phyloP scores from a whole-genome alignment of 2,797 vertebrate genomes.

The Cygnus olor region DNA sequence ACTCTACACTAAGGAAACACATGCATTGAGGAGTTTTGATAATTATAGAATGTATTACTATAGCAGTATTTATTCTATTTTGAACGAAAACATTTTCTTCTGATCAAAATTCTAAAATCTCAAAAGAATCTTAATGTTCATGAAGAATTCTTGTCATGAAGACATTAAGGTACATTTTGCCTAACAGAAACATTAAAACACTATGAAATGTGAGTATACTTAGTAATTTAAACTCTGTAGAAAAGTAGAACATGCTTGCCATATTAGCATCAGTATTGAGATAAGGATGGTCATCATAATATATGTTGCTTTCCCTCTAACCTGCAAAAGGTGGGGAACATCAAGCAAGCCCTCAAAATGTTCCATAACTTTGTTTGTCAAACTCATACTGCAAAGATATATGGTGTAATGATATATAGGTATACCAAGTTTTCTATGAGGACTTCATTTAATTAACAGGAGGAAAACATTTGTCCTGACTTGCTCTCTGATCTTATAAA shows the following conservation, averaged over 20 bases:
- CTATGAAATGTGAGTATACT: background rate
- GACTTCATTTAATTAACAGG: background rate
- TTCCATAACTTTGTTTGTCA: background rate
- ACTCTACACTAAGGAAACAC: background rate
- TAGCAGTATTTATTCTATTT: background rate
- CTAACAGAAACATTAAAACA: background rate
- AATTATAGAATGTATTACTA: background rate
- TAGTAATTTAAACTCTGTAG: background rate
- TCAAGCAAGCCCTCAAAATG: background rate
- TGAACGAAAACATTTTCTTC: background rate
- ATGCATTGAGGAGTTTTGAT: background rate
- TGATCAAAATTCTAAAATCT: background rate
- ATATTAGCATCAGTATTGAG: background rate
- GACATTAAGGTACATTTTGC: background rate
- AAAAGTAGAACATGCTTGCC: background rate
- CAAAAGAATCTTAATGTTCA: background rate
- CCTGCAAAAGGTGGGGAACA: background rate
- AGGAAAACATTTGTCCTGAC: constrained; percentile 6
- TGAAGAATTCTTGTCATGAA: background rate
- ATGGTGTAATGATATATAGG: background rate
- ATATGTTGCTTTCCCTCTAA: background rate
- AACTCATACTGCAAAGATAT: background rate
- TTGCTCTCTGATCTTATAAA: background rate
- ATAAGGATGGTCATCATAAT: background rate
- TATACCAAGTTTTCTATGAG: background rate